Evolutionary conservation across 2,888 invertebrate genomes (phyloP), one percentile per base, ranked within the genome.

Genomic region (Muschampia plurimacula): DNA sequence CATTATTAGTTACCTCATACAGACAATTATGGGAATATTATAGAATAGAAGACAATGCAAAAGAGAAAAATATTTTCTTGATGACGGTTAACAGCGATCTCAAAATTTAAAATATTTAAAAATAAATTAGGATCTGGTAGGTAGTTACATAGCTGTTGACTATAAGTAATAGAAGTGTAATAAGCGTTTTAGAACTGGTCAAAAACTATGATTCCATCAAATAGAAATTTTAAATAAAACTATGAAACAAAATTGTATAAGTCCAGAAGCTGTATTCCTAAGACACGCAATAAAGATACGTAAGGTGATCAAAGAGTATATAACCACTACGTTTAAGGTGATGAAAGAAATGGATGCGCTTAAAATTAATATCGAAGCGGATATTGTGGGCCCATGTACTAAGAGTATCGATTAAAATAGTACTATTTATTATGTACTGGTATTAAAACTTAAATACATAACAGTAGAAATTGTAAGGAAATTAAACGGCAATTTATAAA

Each of bases 11-110:
- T 52, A 63, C 52, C 39, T 63, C 22, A 52, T 32, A 52, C 13
- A 69, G 63, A 69, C 63, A 69, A 69, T 63, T 36, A 63, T 69
- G 69, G 39, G 69, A 69, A 62, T 22, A 39, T 64, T 0, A 22
- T 1, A 22, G 22, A 41, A 55, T 49, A 9, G 28, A 64, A 69
- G 64, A 69, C 69, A 69, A 69, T 69, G 55, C 55, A 57, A 41
- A 32, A 28, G 59, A 59, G 41, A 22, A 52, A 69, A 41, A 63
- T 13, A 44, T 28, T 64, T 2, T 55, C 28, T 55, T 64, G 64
- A 28, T 64, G 12, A 15, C 6, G 44, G 44, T 15, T 69, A 49
- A 15, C 49, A 32, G 59, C 44, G 15, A 13, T 39, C 10, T 7
- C 8, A 8, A 46, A 22, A 36, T 13, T n/a, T 15, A 10, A 52